Evolutionary conservation across 37 sponge, comb jelly and placozoan genomes (phyloP).

Genomic region (Oscarella lobularis): DNA sequence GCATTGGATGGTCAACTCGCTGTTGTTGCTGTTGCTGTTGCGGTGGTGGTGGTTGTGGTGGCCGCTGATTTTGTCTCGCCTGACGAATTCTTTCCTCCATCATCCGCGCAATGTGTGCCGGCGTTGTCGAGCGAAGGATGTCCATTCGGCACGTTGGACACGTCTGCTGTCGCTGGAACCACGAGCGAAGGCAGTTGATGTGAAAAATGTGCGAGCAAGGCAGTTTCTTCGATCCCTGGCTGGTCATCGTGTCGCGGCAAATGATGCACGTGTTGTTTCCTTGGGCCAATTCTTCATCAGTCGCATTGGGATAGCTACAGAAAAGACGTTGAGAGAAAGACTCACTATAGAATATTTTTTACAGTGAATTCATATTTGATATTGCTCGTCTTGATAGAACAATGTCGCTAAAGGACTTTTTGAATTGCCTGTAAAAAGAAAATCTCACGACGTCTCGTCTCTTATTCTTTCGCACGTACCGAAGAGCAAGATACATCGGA

Average conservation of each 20-base stretch:
- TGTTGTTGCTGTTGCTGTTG: neutral
- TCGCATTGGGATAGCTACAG: constrained; percentile 73
- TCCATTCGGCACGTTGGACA: constrained; percentile 92
- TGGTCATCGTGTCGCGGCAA: constrained; percentile 86
- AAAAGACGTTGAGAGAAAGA: too few species aligned
- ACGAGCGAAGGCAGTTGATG: constrained; percentile 75
- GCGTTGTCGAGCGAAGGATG: constrained; percentile 19
- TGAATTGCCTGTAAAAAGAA: constrained; percentile 46
- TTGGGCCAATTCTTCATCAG: constrained; percentile 67
- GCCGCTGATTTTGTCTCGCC: neutral
- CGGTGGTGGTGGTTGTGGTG: neutral
- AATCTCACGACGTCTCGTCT: neutral
- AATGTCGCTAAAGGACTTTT: constrained; percentile 76
- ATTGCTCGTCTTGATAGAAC: constrained; percentile 74
- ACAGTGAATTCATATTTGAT: constrained; percentile 71
- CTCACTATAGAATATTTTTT: too few species aligned
- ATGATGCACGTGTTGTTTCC: constrained; percentile 81
- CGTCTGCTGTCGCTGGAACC: constrained; percentile 97
- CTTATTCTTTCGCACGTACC: constrained; percentile 19
- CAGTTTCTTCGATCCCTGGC: constrained; percentile 66
- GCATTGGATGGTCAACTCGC: too few species aligned
- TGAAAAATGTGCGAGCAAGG: constrained; percentile 98
- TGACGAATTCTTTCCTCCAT: neutral
- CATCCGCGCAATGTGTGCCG: neutral
- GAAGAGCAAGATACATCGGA: constrained; percentile 74